Conservation (phyloP, 2,797 vertebrate species). For the Nothura maculosa region DNA sequence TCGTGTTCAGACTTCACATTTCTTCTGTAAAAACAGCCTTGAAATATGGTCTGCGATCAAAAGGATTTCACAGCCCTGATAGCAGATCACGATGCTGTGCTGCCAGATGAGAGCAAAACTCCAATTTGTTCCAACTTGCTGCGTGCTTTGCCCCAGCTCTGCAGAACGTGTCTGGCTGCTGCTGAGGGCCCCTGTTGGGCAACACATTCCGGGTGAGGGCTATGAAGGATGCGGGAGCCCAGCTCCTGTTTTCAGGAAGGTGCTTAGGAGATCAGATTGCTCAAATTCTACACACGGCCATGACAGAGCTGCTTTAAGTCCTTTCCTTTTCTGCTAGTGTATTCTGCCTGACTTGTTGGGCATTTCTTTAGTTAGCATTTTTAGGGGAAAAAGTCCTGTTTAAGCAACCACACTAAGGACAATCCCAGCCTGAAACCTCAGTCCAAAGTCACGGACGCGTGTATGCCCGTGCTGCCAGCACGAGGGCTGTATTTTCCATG, state of each 20-base stretch:
- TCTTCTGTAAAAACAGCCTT: neutral
- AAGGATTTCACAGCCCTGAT: neutral
- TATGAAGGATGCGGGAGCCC: neutral
- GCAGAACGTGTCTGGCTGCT: neutral
- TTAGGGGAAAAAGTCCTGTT: neutral
- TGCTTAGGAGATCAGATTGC: neutral
- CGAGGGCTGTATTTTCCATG: neutral
- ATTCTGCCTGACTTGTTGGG: neutral
- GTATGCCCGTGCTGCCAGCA: neutral
- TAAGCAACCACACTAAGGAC: neutral
- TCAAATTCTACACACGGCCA: neutral
- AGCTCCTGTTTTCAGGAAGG: neutral
- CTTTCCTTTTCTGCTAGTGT: accelerated
- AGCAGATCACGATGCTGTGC: neutral
- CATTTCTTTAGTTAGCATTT: neutral
- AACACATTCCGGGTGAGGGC: neutral
- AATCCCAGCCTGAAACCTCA: neutral
- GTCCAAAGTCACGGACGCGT: neutral
- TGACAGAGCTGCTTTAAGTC: neutral
- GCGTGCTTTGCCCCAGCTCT: neutral
- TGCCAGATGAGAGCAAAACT: neutral
- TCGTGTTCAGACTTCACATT: neutral
- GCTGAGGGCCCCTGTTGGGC: accelerated
- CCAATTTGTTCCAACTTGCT: neutral
- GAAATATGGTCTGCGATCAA: neutral